Evolutionary conservation across 2,888 invertebrate species (phyloP).

Genomic region (Sesia apiformis): DNA sequence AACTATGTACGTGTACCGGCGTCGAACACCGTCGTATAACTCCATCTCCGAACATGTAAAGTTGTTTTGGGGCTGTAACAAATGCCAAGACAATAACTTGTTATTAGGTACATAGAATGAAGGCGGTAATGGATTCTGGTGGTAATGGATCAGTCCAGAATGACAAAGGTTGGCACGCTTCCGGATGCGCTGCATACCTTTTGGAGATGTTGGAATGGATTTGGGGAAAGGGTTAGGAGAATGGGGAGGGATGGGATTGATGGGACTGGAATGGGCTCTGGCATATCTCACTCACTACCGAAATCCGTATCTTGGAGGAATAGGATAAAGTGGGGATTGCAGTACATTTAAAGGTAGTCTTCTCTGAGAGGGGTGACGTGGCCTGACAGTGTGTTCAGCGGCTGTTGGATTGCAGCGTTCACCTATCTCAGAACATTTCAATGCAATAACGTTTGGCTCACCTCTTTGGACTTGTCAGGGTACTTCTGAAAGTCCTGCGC

Average conservation of each 20-base stretch:
- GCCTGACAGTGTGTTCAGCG: too few relatives aligned
- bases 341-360: background rate
- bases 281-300: too few relatives aligned
- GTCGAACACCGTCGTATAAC: constrained; percentile 13
- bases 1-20: constrained; percentile 14
- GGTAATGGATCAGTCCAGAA: constrained; percentile 2
- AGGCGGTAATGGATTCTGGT: constrained; percentile 3
- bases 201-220: too few relatives aligned
- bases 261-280: too few relatives aligned
- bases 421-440: constrained; percentile 1
- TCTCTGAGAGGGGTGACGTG: too few relatives aligned
- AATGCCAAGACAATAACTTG: constrained; percentile 4
- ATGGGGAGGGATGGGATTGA: too few relatives aligned
- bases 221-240: too few relatives aligned
- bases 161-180: too few relatives aligned
- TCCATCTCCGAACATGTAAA: constrained; percentile 16
- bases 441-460: constrained; percentile 5
- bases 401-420: too few relatives aligned
- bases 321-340: background rate
- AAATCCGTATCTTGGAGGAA: constrained; percentile 1
- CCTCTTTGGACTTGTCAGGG: constrained; percentile 15
- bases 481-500: constrained; percentile 9
- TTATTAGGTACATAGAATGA: too few relatives aligned
- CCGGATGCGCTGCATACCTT: too few relatives aligned
- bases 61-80: constrained; percentile 9